Percentiles rank a stretch among this genome's conserved stretches.
These are phyloP conservation scores for Drosophila murphyi DNA, from an alignment of 1,140 invertebrate genomes.

Conservation along the genomic window DNA sequence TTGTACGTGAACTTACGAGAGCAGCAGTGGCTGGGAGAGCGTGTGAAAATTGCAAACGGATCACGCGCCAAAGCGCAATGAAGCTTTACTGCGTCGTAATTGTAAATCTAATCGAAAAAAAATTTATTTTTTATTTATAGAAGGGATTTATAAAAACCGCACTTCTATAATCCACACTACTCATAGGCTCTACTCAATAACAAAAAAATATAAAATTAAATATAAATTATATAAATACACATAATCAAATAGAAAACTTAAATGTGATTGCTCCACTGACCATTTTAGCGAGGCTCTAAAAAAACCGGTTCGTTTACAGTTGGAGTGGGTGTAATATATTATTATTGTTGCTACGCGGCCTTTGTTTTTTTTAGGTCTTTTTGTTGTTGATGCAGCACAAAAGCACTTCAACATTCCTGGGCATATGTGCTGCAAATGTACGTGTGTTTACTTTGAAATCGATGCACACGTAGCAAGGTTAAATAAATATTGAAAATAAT, in stretches of 20 bases:
- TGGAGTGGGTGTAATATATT: slow-evolving; percentile 24
- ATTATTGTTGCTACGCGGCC: background rate
- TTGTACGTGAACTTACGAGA: slow-evolving; percentile 20
- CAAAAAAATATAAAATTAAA: background rate
- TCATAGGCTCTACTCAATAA: background rate
- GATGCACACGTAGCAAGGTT: slow-evolving; percentile 71
- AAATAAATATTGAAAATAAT: slow-evolving; percentile 26
- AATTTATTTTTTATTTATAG: slow-evolving; percentile 1
- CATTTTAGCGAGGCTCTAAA: slow-evolving; percentile 14
- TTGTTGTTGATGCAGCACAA: slow-evolving; percentile 24
- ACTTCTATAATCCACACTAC: background rate
- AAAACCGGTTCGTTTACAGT: slow-evolving; percentile 27
- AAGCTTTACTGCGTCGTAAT: slow-evolving; percentile 29
- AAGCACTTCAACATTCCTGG: slow-evolving; percentile 17
- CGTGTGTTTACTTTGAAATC: slow-evolving; percentile 50
- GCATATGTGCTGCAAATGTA: slow-evolving; percentile 8
- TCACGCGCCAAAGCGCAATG: slow-evolving; percentile 11
- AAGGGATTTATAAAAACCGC: background rate
- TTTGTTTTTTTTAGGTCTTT: background rate
- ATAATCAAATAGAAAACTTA: background rate
- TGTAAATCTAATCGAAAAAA: slow-evolving; percentile 31
- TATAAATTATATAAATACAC: background rate
- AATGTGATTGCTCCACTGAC: background rate
- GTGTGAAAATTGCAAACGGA: slow-evolving; percentile 12
- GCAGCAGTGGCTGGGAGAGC: slow-evolving; percentile 5